Evolutionary conservation across 2,797 vertebrate genomes (phyloP).

Genomic region (Glossophaga mutica): DNA sequence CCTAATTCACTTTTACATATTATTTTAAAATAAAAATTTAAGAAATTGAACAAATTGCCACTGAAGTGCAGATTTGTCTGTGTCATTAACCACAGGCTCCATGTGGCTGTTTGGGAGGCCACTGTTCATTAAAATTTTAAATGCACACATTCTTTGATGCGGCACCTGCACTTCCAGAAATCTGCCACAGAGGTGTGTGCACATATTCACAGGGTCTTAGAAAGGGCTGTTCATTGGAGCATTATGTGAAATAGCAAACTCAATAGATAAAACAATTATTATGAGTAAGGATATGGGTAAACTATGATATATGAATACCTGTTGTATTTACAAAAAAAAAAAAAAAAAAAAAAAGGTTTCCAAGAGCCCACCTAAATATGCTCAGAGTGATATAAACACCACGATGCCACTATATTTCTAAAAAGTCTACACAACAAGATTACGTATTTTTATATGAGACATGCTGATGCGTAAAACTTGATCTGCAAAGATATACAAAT

Average conservation of each 20-base stretch:
- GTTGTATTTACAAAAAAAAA: background rate
- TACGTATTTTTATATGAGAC: background rate
- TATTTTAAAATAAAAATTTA: background rate
- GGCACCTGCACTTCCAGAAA: background rate
- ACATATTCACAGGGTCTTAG: background rate
- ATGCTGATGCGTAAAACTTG: background rate
- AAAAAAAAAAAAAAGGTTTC: background rate
- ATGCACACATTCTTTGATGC: background rate
- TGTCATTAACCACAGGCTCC: background rate
- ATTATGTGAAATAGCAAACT: background rate
- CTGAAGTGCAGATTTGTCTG: background rate
- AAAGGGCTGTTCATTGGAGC: background rate
- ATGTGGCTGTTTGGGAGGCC: background rate
- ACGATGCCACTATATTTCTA: background rate
- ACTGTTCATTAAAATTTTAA: background rate
- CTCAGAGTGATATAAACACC: background rate
- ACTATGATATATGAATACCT: background rate
- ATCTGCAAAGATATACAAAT: background rate
- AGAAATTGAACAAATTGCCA: background rate
- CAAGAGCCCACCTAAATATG: background rate
- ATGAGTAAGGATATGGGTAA: background rate
- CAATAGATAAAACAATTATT: background rate
- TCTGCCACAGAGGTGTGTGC: background rate
- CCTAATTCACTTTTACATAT: background rate
- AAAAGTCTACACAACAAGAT: background rate